Percentiles rank a stretch among this genome's conserved stretches.
These are phyloP conservation scores for Epinephelus coioides DNA, from an alignment of 2,797 vertebrate species.

Conservation along the genomic window DNA sequence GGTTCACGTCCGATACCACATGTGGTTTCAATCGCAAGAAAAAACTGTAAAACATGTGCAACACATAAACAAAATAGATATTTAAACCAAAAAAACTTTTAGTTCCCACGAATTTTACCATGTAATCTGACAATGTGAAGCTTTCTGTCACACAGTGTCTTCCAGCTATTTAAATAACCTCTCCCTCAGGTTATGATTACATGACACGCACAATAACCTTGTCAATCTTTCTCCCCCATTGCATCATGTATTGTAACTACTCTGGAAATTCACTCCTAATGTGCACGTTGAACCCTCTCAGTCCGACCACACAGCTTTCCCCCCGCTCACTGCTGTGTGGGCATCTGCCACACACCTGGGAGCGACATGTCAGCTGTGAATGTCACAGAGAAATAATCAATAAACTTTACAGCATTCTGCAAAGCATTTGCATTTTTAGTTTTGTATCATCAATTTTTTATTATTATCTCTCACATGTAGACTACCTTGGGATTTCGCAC, in stretches of 20 bases:
- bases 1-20: conserved; percentile 25
- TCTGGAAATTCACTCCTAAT: conserved; percentile 36
- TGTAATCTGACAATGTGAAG: background rate
- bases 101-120: conserved; percentile 15
- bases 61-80: conserved; percentile 4
- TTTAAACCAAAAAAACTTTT: background rate
- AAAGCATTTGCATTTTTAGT: background rate
- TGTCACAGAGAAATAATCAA: conserved; percentile 43
- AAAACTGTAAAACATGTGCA: conserved; percentile 11
- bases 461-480: background rate
- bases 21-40: conserved; percentile 13
- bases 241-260: conserved; percentile 48
- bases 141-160: conserved; percentile 7
- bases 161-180: conserved; percentile 10
- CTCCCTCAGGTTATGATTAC: conserved; percentile 18
- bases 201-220: conserved; percentile 16
- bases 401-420: conserved; percentile 9
- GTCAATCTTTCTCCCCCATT: conserved; percentile 36
- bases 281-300: conserved; percentile 15
- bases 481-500: background rate
- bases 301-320: conserved; percentile 22
- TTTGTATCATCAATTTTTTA: background rate
- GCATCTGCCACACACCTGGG: conserved; percentile 56
- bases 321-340: conserved; percentile 56
- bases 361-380: conserved; percentile 48